These are phyloP conservation scores for Bellardia pandia DNA, from an alignment of 2,888 invertebrate species.

Conservation along the genomic window DNA sequence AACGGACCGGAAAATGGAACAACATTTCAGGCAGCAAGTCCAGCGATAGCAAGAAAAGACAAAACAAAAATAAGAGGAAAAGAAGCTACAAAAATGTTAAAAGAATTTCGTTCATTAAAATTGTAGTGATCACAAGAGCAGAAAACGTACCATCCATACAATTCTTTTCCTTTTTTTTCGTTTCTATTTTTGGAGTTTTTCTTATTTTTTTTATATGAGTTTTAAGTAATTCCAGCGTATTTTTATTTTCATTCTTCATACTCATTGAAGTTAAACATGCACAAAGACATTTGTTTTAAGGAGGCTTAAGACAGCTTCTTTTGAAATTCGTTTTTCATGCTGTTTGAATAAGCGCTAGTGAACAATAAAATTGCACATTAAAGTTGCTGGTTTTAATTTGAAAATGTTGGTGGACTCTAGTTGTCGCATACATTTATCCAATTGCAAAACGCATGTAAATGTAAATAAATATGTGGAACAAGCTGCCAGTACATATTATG, in stretches of 20 bases:
- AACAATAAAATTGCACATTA: constrained; percentile 10
- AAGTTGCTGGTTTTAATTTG: neutral
- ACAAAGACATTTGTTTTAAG: constrained; percentile 54
- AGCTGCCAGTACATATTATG: too few species aligned
- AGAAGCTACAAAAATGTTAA: constrained; percentile 23
- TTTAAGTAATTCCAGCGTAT: constrained; percentile 40
- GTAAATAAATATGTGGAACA: too few species aligned
- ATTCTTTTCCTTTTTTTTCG: constrained; percentile 11
- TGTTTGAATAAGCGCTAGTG: constrained; percentile 42
- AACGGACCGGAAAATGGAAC: constrained; percentile 70
- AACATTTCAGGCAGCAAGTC: constrained; percentile 34
- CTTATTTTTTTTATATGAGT: neutral
- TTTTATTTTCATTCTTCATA: constrained; percentile 9
- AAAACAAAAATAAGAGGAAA: constrained; percentile 7
- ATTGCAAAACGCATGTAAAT: too few species aligned
- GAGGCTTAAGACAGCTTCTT: constrained; percentile 52
- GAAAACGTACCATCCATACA: constrained; percentile 22
- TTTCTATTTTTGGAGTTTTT: neutral
- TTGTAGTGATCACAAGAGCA: constrained; percentile 63
- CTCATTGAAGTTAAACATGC: constrained; percentile 35
- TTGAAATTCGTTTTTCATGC: constrained; percentile 33
- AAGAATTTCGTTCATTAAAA: constrained; percentile 64
- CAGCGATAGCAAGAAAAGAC: neutral
- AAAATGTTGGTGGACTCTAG: too few species aligned
- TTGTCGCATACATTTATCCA: too few species aligned